phyloP scores from a whole-genome alignment of 1,140 invertebrate genomes.

The Pseudomyrmex gracilis region DNA sequence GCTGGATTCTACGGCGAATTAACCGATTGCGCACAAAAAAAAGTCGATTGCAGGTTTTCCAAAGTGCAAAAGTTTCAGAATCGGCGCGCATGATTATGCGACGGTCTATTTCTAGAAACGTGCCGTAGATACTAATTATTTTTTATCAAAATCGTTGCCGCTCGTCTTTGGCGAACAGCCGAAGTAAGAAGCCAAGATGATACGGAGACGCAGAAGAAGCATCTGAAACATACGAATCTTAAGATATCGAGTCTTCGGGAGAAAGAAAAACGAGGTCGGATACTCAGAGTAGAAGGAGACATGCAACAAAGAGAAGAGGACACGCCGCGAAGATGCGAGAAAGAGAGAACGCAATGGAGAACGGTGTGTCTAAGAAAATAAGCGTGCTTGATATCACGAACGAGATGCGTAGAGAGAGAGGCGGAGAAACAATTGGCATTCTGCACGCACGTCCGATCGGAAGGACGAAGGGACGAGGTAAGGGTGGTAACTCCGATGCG shows the following conservation, averaged over 20 bases:
- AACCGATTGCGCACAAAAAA: conserved; percentile 1
- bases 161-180: conserved; percentile 64
- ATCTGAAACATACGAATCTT: conserved; percentile 10
- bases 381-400: conserved; percentile 36
- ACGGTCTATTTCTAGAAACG: conserved; percentile 82
- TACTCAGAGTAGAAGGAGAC: not conserved
- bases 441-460: conserved; percentile 74
- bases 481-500: conserved; percentile 59
- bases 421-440: conserved; percentile 79
- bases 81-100: conserved; percentile 77
- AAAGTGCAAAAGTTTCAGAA: conserved; percentile 81
- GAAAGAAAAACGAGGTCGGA: not conserved
- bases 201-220: conserved; percentile 49
- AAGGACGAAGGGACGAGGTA: conserved; percentile 64
- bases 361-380: conserved; percentile 34
- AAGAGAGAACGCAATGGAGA: conserved; percentile 26
- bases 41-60: conserved; percentile 78
- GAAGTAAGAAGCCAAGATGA: conserved; percentile 35
- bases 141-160: conserved; percentile 75
- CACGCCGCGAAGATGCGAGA: conserved; percentile 25
- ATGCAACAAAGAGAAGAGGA: conserved; percentile 23
- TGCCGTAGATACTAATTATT: conserved; percentile 81
- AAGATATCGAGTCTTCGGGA: conserved; percentile 40
- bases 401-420: conserved; percentile 25
- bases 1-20: not conserved